phyloP scores from a whole-genome alignment of 2,888 invertebrate species.

The Dysmachus trigonus region DNA sequence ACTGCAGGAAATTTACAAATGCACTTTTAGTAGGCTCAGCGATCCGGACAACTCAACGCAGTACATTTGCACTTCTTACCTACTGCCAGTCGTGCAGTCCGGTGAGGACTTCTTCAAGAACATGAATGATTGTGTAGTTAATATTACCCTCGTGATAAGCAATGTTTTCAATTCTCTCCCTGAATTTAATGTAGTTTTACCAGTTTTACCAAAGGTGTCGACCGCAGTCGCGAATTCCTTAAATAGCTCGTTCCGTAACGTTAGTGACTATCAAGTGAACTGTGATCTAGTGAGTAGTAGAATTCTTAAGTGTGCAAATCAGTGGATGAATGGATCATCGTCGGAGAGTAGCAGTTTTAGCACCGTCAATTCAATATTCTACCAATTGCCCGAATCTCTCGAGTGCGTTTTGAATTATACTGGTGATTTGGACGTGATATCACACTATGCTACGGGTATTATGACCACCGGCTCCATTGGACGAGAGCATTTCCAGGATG shows the following conservation, averaged over 20 bases:
- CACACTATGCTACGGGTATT: not conserved
- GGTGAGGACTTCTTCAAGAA: constrained; percentile 34
- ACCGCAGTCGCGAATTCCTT: constrained; percentile 48
- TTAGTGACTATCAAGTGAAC: constrained; percentile 51
- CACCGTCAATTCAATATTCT: constrained; percentile 41
- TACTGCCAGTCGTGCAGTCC: not conserved
- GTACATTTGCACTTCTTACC: not conserved
- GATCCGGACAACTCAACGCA: not conserved
- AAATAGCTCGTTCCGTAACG: constrained; percentile 33
- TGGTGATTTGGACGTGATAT: constrained; percentile 44
- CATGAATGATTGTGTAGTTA: constrained; percentile 54
- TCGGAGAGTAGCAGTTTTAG: constrained; percentile 46
- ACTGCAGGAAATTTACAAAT: not conserved
- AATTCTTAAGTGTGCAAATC: constrained; percentile 52
- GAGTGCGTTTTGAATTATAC: constrained; percentile 47
- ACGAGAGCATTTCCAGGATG: constrained; percentile 8
- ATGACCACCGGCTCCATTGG: not conserved
- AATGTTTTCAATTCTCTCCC: constrained; percentile 57
- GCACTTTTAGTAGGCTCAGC: not conserved
- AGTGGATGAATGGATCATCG: constrained; percentile 42
- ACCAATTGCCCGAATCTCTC: constrained; percentile 43
- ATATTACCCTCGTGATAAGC: constrained; percentile 56
- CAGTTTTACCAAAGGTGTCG: constrained; percentile 55
- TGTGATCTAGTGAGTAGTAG: constrained; percentile 53
- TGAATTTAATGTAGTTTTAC: constrained; percentile 60